phyloP scores from a whole-genome alignment of 2,888 invertebrate species.

The Scotopteryx bipunctaria region DNA sequence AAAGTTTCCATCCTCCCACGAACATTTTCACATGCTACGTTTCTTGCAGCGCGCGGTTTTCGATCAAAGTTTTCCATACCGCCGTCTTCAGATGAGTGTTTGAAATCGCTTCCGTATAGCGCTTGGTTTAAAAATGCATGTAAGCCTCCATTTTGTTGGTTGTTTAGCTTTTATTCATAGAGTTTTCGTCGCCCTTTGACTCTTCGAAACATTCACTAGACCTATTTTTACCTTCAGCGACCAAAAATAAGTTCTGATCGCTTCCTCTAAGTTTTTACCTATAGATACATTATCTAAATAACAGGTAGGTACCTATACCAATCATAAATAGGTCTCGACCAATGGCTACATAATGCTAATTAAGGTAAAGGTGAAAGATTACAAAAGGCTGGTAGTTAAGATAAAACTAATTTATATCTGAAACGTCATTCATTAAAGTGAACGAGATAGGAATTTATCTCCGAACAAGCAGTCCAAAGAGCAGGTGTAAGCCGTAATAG shows the following conservation, averaged over 20 bases:
- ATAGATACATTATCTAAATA: too few species aligned
- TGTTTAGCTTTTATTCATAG: neutral
- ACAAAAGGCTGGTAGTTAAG: conserved; percentile 37
- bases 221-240: too few species aligned
- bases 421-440: conserved; percentile 51
- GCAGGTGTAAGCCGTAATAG: conserved; percentile 71
- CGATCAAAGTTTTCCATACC: conserved; percentile 76
- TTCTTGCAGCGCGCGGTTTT: conserved; percentile 72
- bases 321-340: too few species aligned
- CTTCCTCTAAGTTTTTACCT: too few species aligned
- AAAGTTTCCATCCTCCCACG: conserved; percentile 51
- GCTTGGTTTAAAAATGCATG: conserved; percentile 12
- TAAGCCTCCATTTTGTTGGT: conserved; percentile 1
- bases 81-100: conserved; percentile 49
- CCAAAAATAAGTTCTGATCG: too few species aligned
- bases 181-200: neutral
- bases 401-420: conserved; percentile 52
- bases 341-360: neutral
- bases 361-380: neutral
- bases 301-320: neutral
- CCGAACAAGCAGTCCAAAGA: conserved; percentile 60
- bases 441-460: conserved; percentile 61
- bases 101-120: conserved; percentile 34
- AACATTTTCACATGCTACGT: conserved; percentile 65
- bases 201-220: neutral